These are phyloP conservation scores for Myrmecophaga tridactyla DNA, from an alignment of 2,113 vertebrate genomes.

Conservation along the genomic window DNA sequence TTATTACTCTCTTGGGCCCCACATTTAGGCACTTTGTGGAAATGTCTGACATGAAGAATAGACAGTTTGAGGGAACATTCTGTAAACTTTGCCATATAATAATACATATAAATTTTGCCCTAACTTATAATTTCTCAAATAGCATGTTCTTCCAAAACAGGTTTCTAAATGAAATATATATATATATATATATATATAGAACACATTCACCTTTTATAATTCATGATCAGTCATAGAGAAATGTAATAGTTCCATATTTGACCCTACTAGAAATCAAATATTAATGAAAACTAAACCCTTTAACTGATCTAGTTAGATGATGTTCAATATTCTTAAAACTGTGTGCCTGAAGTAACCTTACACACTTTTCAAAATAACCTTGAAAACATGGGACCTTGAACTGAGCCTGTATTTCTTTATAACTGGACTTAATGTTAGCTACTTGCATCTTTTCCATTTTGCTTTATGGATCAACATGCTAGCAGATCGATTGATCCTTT, in stretches of 20 bases:
- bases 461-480: neutral
- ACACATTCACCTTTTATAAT: neutral
- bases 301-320: neutral
- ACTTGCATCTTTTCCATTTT: neutral
- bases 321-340: neutral
- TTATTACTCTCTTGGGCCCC: neutral
- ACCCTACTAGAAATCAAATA: neutral
- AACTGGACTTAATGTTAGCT: slow-evolving; percentile 16
- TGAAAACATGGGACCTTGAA: neutral
- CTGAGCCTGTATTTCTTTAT: slow-evolving; percentile 1
- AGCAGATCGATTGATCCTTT: neutral
- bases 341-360: neutral
- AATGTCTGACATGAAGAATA: neutral
- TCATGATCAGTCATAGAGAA: neutral
- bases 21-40: slow-evolving; percentile 6
- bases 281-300: neutral
- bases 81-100: neutral
- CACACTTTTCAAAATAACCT: neutral
- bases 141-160: neutral
- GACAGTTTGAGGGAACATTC: neutral
- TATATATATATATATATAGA: neutral
- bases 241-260: neutral
- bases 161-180: slow-evolving; percentile 15
- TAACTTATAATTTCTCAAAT: neutral
- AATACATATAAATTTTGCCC: neutral